These are phyloP conservation scores for zebrafish (Danio rerio) DNA, from an alignment of 2,113 vertebrate species.

Conservation along the genomic window GRCz12tu NC_133177.1:17134001-17134500, in stretches of 20 bases:
- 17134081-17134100: neutral
- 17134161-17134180: neutral
- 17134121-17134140: neutral
- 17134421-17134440: too few relatives aligned
- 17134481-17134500: too few relatives aligned
- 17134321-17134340: neutral
- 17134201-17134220: neutral
- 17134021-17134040: neutral
- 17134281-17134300: neutral
- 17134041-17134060: constrained; percentile 16
- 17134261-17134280: neutral
- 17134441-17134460: too few relatives aligned
- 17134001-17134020: neutral
- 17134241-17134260: neutral
- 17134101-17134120: neutral
- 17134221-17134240: neutral
- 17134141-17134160: neutral
- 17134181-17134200: neutral
- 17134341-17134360: neutral
- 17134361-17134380: neutral
- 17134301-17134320: neutral
- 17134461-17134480: too few relatives aligned
- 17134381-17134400: neutral
- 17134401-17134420: too few relatives aligned
- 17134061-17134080: neutral